Percentiles rank a stretch among this genome's conserved stretches.
phyloP scores from a whole-genome alignment of 2,888 invertebrate species.

The Heliconius cydno region DNA sequence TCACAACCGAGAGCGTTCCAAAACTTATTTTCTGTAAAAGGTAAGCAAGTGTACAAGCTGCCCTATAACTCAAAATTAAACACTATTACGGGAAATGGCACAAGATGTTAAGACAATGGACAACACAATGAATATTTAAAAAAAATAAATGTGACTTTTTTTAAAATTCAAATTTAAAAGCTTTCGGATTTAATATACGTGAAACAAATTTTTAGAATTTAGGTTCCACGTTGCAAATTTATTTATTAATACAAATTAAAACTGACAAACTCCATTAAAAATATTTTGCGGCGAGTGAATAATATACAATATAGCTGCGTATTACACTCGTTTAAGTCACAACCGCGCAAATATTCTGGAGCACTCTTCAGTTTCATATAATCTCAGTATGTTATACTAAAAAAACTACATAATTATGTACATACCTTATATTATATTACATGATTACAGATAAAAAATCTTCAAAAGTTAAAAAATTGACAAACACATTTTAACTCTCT shows the following conservation, averaged over 20 bases:
- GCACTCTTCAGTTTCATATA: constrained; percentile 51
- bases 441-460: constrained; percentile 58
- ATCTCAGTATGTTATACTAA: constrained; percentile 67
- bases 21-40: constrained; percentile 34
- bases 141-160: constrained; percentile 11
- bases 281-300: constrained; percentile 34
- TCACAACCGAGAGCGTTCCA: constrained; percentile 41
- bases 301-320: constrained; percentile 38
- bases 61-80: constrained; percentile 31
- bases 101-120: constrained; percentile 34
- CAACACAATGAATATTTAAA: constrained; percentile 12
- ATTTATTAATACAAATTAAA: constrained; percentile 16
- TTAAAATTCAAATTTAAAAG: neutral
- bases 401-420: constrained; percentile 66
- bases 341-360: constrained; percentile 42
- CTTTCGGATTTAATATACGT: neutral
- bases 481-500: constrained; percentile 81
- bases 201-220: neutral
- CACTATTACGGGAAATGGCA: constrained; percentile 40
- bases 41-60: constrained; percentile 40
- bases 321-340: constrained; percentile 42
- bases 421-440: constrained; percentile 68
- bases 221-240: neutral
- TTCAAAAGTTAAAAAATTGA: constrained; percentile 79
- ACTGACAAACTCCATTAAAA: constrained; percentile 38